phyloP scores from a whole-genome alignment of 1,140 invertebrate species.

The Drosophila virilis region DNA sequence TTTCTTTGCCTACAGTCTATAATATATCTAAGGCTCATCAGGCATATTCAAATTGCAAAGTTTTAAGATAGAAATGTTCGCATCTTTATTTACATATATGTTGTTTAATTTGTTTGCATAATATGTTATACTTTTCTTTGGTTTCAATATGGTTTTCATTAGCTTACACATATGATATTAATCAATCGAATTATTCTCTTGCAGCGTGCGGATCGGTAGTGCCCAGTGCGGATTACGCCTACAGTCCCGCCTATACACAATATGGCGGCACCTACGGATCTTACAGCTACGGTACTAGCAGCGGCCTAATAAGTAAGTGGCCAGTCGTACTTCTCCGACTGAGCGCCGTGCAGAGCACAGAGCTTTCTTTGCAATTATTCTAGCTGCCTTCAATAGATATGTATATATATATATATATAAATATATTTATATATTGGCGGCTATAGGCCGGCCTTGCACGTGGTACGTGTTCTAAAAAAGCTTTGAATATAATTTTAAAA shows the following conservation, averaged over 20 bases:
- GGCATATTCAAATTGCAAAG: not conserved
- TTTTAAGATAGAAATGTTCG: too few relatives aligned
- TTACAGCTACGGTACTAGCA: slow-evolving; percentile 89
- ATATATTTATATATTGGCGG: too few relatives aligned
- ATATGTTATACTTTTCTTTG: not conserved
- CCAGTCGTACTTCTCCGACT: too few relatives aligned
- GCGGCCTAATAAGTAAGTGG: slow-evolving; percentile 92
- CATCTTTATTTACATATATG: too few relatives aligned
- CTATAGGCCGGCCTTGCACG: too few relatives aligned
- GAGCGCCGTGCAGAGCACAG: too few relatives aligned
- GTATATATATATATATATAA: too few relatives aligned
- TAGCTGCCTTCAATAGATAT: too few relatives aligned
- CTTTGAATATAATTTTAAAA: too few relatives aligned
- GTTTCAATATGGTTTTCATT: not conserved
- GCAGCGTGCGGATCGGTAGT: slow-evolving; percentile 87
- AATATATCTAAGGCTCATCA: not conserved
- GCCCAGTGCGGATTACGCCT: slow-evolving; percentile 88
- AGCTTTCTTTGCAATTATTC: too few relatives aligned
- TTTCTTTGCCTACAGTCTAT: not conserved
- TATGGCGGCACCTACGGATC: slow-evolving; percentile 90
- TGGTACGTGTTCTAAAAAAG: too few relatives aligned
- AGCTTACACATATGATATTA: too few relatives aligned
- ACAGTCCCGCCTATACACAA: slow-evolving; percentile 90
- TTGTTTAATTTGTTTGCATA: not conserved
- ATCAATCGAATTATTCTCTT: slow-evolving; percentile 8